Evolutionary conservation across 1,140 invertebrate species (phyloP), one percentile per base, ranked within the genome.

Genomic region (Octopus bimaculoides): DNA sequence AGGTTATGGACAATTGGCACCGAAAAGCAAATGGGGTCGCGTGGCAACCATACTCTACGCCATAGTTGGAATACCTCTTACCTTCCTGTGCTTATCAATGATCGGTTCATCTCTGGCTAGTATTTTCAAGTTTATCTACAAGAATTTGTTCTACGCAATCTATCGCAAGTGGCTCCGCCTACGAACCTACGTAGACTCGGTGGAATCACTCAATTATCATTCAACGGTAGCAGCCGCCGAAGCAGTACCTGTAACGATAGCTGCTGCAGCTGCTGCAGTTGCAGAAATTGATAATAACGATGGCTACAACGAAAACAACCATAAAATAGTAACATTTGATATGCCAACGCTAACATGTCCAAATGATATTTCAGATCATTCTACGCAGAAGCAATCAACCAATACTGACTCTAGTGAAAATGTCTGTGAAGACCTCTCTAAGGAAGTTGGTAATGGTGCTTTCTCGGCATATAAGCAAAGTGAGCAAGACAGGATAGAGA

Each of bases 1-100:
- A 97, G 96, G 97, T 82, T 98, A 98, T 89, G 97, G 97, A 1
- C 97, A 98, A 86, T 94, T 97, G 80, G 94, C 95, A 78, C 96
- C 97, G 10, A 93, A 93, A 80, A 98, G 96, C 0, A 92, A 93
- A 81, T 93, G 93, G 92, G 97, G 97, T 12, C 97, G 98, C 90
- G 91, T 98, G 78, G 93, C 94, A 69, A 98, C 97, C 4, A 97
- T 98, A 86, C 89, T 97, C 41, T 99, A 98, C 90, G 96, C 97
- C 1, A 96, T 98, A 66, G 93, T 97, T 74, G 97, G 97, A 14
- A 98, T 99, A 93, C 97, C 97, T 0, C 91, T 99, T 26, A 97
- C 98, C 88, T 93, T 99, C 74, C 92, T 98, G 7, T 92, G 91
- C 86, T 91, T 98, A 41, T 96, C 95, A 77, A 98, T 98, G 90